Evolutionary conservation across 2,797 vertebrate species (phyloP).

Genomic region (Anisognathus igniventris): DNA sequence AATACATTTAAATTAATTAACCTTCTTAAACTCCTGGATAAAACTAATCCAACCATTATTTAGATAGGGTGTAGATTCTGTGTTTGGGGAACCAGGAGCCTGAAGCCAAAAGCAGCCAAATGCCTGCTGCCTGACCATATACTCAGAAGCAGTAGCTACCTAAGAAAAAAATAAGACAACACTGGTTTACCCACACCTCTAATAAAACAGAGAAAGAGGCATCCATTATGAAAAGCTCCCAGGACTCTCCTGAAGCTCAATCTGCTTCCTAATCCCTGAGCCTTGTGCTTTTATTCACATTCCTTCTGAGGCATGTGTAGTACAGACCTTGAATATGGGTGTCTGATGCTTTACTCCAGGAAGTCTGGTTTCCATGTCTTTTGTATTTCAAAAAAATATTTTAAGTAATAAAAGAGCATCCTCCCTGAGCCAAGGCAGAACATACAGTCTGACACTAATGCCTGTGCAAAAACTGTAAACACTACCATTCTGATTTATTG

Average conservation of each 20-base stretch:
- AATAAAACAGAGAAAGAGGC: not conserved
- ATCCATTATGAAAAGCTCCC: not conserved
- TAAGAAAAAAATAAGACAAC: not conserved
- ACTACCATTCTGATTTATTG: not conserved
- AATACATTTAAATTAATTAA: not conserved
- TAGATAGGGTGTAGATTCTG: not conserved
- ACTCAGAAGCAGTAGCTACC: not conserved
- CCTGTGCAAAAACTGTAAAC: not conserved
- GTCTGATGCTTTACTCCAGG: not conserved
- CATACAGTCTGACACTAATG: not conserved
- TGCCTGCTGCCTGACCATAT: not conserved
- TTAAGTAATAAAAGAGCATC: not conserved
- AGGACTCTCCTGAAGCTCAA: not conserved
- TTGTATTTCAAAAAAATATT: slow-evolving; percentile 9
- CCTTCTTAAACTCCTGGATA: not conserved
- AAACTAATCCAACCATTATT: not conserved
- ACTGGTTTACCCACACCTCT: not conserved
- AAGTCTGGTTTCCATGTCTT: not conserved
- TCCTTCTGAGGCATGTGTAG: not conserved
- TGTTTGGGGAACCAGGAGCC: not conserved
- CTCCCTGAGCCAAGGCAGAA: not conserved
- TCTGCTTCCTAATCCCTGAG: not conserved
- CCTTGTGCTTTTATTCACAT: not conserved
- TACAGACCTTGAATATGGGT: not conserved
- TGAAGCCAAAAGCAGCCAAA: not conserved